Evolutionary conservation across 2,888 invertebrate genomes (phyloP).

Genomic region (Coelogynopora nodosa): DNA sequence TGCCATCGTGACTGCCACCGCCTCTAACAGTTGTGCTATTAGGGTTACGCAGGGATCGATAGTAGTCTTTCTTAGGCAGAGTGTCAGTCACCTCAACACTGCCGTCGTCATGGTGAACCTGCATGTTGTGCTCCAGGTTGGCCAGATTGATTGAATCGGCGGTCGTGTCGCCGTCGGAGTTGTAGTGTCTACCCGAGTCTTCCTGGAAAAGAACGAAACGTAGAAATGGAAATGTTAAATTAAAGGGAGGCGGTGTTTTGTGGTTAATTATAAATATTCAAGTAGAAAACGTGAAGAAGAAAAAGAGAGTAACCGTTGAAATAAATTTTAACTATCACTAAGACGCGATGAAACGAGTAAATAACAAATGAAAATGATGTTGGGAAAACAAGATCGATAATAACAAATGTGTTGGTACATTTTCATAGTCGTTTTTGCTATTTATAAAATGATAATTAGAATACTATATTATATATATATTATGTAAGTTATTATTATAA

Average conservation of each 20-base stretch:
- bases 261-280: not conserved
- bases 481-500: no score
- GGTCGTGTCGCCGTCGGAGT: constrained; percentile 36
- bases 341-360: no score
- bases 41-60: not conserved
- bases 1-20: constrained; percentile 27
- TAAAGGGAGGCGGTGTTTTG: not conserved
- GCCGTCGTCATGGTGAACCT: not conserved
- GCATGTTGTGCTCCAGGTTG: not conserved
- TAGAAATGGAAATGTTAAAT: not conserved
- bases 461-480: no score
- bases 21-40: not conserved
- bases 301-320: no score
- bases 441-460: no score
- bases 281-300: not conserved
- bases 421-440: no score
- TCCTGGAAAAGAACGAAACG: not conserved
- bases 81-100: constrained; percentile 8
- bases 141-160: constrained; percentile 26
- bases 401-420: no score
- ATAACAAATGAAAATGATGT: no score
- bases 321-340: no score
- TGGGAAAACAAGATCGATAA: not conserved
- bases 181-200: constrained; percentile 9
- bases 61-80: not conserved